Evolutionary conservation across 2,797 vertebrate genomes (phyloP).

Genomic region (Cichlasoma orientale): DNA sequence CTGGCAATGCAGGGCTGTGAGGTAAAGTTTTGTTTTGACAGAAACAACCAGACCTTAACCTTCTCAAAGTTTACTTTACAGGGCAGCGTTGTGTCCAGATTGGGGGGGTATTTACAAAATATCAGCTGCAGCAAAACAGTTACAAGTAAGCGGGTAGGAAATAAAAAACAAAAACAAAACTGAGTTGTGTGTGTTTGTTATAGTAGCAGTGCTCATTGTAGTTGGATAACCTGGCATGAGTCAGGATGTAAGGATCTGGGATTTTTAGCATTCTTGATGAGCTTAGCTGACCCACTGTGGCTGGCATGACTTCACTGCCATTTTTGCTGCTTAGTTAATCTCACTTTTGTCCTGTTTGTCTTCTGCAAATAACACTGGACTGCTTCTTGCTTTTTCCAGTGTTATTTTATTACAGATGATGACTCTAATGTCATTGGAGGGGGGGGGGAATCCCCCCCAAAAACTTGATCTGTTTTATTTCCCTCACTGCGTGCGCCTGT

Average conservation of each 20-base stretch:
- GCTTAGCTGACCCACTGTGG: constrained; percentile 65
- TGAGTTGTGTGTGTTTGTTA: not conserved
- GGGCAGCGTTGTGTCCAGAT: not conserved
- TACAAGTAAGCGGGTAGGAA: constrained; percentile 7
- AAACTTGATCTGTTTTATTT: constrained; percentile 25
- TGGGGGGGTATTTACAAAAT: constrained; percentile 11
- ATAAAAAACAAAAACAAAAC: not conserved
- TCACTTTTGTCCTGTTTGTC: constrained; percentile 30
- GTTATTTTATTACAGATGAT: constrained; percentile 35
- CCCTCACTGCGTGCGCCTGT: not conserved
- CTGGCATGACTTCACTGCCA: constrained; percentile 52
- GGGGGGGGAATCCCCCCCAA: not conserved
- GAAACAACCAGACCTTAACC: not conserved
- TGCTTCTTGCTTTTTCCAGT: constrained; percentile 35
- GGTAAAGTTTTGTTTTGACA: constrained; percentile 12
- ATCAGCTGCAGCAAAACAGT: constrained; percentile 8
- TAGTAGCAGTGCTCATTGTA: not conserved
- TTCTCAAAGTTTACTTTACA: constrained; percentile 10
- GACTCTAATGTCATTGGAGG: constrained; percentile 31
- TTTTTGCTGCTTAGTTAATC: constrained; percentile 53
- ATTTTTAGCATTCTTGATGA: constrained; percentile 71
- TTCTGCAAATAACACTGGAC: constrained; percentile 13
- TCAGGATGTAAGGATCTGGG: constrained; percentile 60
- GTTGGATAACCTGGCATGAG: constrained; percentile 39
- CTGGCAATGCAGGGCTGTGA: not conserved